These are phyloP conservation scores for Epizoanthus rinbou DNA, from an alignment of 92 coral and sea anemone genomes.

Conservation along the genomic window DNA sequence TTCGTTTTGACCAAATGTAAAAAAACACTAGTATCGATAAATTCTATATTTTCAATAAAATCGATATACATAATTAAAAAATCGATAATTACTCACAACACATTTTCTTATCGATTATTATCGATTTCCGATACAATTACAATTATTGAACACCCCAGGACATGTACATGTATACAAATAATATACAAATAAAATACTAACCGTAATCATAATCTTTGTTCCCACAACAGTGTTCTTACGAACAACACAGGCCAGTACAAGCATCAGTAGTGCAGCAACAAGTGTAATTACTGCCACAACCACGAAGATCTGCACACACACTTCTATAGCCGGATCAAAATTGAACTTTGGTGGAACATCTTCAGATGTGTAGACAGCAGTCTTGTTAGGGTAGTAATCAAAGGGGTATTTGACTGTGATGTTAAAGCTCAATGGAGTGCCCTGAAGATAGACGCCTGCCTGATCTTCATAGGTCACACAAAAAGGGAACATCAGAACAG, in stretches of 20 bases:
- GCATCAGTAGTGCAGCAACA: constrained; percentile 55
- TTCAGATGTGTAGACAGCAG: constrained; percentile 69
- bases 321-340: constrained; percentile 75
- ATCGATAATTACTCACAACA: too few species aligned
- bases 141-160: too few species aligned
- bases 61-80: too few species aligned
- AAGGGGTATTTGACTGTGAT: constrained; percentile 83
- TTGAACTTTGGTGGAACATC: constrained; percentile 67
- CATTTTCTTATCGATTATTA: too few species aligned
- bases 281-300: constrained; percentile 54
- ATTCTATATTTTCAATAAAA: too few species aligned
- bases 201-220: constrained; percentile 53
- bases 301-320: constrained; percentile 81
- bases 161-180: too few species aligned
- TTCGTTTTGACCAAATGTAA: too few species aligned
- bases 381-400: constrained; percentile 64
- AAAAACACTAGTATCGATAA: too few species aligned
- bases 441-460: constrained; percentile 56
- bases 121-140: too few species aligned
- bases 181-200: constrained; percentile 41
- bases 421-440: constrained; percentile 57
- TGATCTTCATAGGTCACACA: constrained; percentile 65
- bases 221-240: constrained; percentile 57
- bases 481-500: constrained; percentile 55
- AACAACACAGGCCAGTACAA: constrained; percentile 55